Base-by-base conservation (phyloP, 1,140 invertebrate genomes). In the Anastrepha obliqua region DNA sequence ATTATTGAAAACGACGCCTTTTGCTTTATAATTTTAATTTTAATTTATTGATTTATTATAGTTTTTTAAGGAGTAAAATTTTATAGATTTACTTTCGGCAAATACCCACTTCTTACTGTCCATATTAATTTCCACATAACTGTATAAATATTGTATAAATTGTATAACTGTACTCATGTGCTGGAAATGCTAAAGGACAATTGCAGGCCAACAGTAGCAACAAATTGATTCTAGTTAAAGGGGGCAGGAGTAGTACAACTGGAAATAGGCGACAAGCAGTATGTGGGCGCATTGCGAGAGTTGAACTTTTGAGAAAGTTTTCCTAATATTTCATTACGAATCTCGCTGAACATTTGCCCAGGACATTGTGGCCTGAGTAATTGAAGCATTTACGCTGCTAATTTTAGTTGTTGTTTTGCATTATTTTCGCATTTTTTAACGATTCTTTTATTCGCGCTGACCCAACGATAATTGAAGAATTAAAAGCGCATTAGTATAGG, bases 351-450 rank as follows among this genome's bases (percentile, higher is more conserved):
- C 67, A 44, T 74, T 47, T 74, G 6, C 42, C 39, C 42, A 44
- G 6, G 44, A 55, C 0, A 15, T 89, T 58, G 88, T 91, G 91
- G 91, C 91, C 89, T 91, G 91, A 90, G 91, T 92, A 92, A 92
- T 92, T 92, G 91, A 92, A 90, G 90, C 90, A 90, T 90, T 89
- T 89, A 88, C 89, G 88, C 89, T 90, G 88, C 88, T 90, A 90
- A 90, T 90, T 90, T 89, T 88, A 90, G 89, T 88, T 90, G 87
- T 86, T 62, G 70, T 65, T 81, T 29, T 58, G 44, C 9, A 74
- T 87, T 87, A 39, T 78, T 87, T 42, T 78, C 29, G 15, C 20
- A 20, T 87, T 65, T 65, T 59, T 64, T 86, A 3, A 44, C 3
- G 29, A 29, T 74, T 39, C 1, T 17, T 13, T 13, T 8, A 55